These are phyloP conservation scores for Pseudomyrmex cubaensis DNA, from an alignment of 1,140 invertebrate species.

Conservation along the genomic window DNA sequence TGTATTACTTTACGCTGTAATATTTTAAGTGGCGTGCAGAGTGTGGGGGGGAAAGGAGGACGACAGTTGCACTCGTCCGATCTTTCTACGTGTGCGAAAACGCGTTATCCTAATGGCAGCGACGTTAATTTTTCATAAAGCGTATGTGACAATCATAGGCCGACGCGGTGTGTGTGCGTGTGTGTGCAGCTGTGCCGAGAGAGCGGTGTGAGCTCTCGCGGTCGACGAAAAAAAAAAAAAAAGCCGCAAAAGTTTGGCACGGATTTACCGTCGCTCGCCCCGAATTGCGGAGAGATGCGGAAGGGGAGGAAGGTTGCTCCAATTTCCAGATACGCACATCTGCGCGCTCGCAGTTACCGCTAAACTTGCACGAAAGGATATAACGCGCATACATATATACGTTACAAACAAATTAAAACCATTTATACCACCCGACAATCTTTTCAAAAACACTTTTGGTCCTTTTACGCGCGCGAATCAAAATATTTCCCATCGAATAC, in stretches of 20 bases:
- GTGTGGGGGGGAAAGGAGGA: background rate
- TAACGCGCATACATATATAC: background rate
- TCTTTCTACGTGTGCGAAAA: slow-evolving; percentile 35
- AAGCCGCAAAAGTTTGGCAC: slow-evolving; percentile 40
- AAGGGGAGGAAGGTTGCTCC: slow-evolving; percentile 33
- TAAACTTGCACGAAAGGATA: slow-evolving; percentile 21
- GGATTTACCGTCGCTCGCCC: slow-evolving; percentile 40
- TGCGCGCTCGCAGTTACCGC: slow-evolving; percentile 35
- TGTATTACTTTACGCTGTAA: slow-evolving; percentile 59
- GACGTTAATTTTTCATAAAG: slow-evolving; percentile 55
- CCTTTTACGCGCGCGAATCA: slow-evolving; percentile 7
- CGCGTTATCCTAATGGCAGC: slow-evolving; percentile 54
- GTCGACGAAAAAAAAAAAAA: slow-evolving; percentile 10
- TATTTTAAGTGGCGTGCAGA: slow-evolving; percentile 38
- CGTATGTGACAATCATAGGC: slow-evolving; percentile 49
- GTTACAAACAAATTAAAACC: slow-evolving; percentile 48
- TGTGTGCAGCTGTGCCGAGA: slow-evolving; percentile 8
- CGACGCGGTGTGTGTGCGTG: background rate
- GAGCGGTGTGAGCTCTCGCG: background rate
- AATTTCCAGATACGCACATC: slow-evolving; percentile 47
- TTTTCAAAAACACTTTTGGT: slow-evolving; percentile 34
- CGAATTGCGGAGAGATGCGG: background rate
- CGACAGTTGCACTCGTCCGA: slow-evolving; percentile 1
- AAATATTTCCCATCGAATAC: slow-evolving; percentile 38
- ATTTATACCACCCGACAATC: slow-evolving; percentile 28